phyloP scores from a whole-genome alignment of 2,113 vertebrate species.

The Chionis minor region DNA sequence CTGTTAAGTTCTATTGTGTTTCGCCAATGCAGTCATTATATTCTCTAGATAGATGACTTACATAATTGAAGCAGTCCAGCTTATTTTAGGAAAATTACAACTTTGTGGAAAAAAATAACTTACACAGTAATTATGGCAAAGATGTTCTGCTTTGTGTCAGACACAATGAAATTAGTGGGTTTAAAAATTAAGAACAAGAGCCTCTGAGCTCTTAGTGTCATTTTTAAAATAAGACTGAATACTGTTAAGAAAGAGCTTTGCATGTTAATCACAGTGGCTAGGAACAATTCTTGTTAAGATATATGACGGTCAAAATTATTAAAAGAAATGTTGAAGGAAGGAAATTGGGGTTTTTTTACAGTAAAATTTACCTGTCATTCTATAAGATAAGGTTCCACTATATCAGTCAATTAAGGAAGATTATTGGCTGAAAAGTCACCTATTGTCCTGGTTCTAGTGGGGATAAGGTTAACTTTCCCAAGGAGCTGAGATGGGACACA shows the following conservation, averaged over 20 bases:
- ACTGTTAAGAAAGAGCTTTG: conserved; percentile 67
- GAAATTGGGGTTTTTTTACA: conserved; percentile 61
- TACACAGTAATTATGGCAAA: conserved; percentile 74
- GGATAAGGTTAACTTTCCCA: not conserved
- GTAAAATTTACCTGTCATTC: conserved; percentile 66
- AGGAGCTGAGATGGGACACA: not conserved
- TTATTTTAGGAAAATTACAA: conserved; percentile 81
- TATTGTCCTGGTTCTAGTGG: not conserved
- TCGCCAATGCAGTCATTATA: conserved; percentile 61
- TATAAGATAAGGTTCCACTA: conserved; percentile 53
- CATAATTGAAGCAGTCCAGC: conserved; percentile 75
- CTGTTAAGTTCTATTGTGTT: conserved; percentile 62
- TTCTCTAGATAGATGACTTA: conserved; percentile 72
- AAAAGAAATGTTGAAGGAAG: conserved; percentile 66
- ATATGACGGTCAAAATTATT: conserved; percentile 52
- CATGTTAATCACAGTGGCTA: conserved; percentile 63
- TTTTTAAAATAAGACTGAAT: conserved; percentile 67
- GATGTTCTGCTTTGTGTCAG: conserved; percentile 75
- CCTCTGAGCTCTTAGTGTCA: conserved; percentile 59
- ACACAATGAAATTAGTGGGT: conserved; percentile 72
- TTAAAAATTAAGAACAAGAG: conserved; percentile 75
- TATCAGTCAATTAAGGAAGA: conserved; percentile 49
- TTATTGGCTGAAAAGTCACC: conserved; percentile 44
- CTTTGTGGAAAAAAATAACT: conserved; percentile 67
- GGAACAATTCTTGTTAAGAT: conserved; percentile 56